Base-by-base conservation (phyloP, 2,113 vertebrate species). In the Callopanchax toddi region DNA sequence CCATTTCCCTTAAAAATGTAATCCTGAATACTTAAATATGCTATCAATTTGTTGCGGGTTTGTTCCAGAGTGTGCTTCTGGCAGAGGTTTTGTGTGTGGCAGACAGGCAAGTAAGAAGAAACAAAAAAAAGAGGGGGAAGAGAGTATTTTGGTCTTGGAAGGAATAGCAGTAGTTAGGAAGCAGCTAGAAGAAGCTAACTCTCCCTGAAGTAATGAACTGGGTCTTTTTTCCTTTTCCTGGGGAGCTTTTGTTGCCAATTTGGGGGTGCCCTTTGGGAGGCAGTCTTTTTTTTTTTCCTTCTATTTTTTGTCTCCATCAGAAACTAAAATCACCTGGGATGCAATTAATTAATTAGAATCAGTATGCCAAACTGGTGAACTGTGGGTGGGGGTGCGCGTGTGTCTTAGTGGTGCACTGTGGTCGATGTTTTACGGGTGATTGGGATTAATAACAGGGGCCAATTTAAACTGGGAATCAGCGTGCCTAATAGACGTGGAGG, bases 281-380 rank as follows among this genome's bases (percentile, higher is more conserved):
- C 52, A 63, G 57, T 50, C 74, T 69, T 65, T 68, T 72, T 62
- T 62, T 40, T 18, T 64, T 69, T 69, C 76, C 72, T 58, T 88
- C 72, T 75, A 79, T 85, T 88, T 88, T 83, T 72, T 72, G 74
- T 76, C 67, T 87, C 81, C 53, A 83, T 91, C 83, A 82, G 74
- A 81, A 90, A 89, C 68, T 84, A 77, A 84, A 92, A 88, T 92
- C 91, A 92, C 87, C 83, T 90, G 90, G 90, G 91, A 92, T 85
- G 82, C 81, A 80, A 92, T 92, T 92, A 90, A 92, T 93, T 91
- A 89, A 93, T 90, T 89, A 89, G 88, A 90, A 91, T 86, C 85
- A 84, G 89, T 81, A 72, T 34, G 2, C 61, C 21, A 43, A 70
- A 73, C 70, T 76, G 58, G 63, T 55, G 63, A 76, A n/a, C n/a